These are phyloP conservation scores for Typhlomys cinereus DNA, from an alignment of 2,113 vertebrate species.

Conservation along the genomic window DNA sequence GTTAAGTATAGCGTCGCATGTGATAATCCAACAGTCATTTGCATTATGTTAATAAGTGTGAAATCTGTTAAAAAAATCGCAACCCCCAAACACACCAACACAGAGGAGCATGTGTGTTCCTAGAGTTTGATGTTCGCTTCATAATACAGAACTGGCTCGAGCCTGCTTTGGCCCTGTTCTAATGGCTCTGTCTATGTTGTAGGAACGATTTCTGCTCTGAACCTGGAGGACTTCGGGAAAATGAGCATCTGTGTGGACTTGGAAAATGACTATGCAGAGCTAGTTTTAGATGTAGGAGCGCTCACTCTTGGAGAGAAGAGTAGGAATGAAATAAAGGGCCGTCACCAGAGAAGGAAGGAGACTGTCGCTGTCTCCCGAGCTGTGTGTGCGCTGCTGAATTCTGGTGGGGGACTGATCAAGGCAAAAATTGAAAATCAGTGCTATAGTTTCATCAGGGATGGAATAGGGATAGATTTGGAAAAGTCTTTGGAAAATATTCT, in stretches of 20 bases:
- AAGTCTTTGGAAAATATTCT: not conserved
- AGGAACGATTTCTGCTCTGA: not conserved
- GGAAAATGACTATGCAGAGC: rapidly evolving
- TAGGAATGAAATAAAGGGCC: not conserved
- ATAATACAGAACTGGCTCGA: not conserved
- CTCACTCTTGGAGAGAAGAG: not conserved
- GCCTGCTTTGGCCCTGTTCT: not conserved
- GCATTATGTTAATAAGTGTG: too few relatives aligned
- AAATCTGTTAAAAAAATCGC: too few relatives aligned
- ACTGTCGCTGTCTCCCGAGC: not conserved
- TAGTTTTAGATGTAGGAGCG: not conserved
- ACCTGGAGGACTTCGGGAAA: not conserved
- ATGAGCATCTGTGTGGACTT: not conserved
- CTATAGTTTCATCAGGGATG: not conserved
- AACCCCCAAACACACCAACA: too few relatives aligned
- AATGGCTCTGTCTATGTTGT: slow-evolving; percentile 1
- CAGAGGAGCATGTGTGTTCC: too few relatives aligned
- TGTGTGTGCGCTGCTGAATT: not conserved
- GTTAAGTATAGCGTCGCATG: too few relatives aligned
- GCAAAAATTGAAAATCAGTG: not conserved
- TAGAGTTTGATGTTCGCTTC: not conserved
- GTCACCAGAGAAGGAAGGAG: rapidly evolving
- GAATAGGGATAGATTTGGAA: slow-evolving; percentile 55
- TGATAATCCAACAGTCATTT: too few relatives aligned
- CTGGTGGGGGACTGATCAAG: not conserved